phyloP scores from a whole-genome alignment of 2,113 vertebrate species.

The Paracyprichromis sp. region DNA sequence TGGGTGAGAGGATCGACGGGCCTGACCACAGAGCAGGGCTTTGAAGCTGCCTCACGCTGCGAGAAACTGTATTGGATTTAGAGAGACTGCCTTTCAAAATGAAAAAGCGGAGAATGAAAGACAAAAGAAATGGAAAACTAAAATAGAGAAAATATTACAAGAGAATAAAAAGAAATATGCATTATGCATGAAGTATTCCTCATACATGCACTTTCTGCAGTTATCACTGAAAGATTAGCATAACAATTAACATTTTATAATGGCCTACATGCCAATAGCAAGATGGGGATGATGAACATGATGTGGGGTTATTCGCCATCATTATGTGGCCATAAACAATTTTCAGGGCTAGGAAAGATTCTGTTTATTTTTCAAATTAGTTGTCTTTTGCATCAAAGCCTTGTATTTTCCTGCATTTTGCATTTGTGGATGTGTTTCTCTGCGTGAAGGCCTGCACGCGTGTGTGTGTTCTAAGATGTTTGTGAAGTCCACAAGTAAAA shows the following conservation, averaged over 20 bases:
- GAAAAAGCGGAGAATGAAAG: conserved; percentile 9
- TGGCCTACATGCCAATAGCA: background rate
- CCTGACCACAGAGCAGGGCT: conserved; percentile 50
- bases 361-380: background rate
- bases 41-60: conserved; percentile 60
- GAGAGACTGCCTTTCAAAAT: conserved; percentile 42
- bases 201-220: background rate
- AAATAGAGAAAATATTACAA: background rate
- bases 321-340: conserved; percentile 22
- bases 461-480: background rate
- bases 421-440: background rate
- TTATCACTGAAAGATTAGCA: conserved; percentile 22
- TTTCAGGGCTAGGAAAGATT: background rate
- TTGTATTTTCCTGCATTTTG: conserved; percentile 9
- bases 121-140: conserved; percentile 6
- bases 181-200: background rate
- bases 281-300: conserved; percentile 17
- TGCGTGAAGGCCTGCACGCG: background rate
- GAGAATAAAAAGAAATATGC: background rate
- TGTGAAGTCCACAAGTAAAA: conserved; percentile 41
- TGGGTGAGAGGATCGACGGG: conserved; percentile 46
- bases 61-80: conserved; percentile 56
- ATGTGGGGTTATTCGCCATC: conserved; percentile 28
- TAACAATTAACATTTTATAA: conserved; percentile 36
- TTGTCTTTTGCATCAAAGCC: conserved; percentile 14